phyloP scores from a whole-genome alignment of 1,140 invertebrate genomes.

The Ectropis grisescens region DNA sequence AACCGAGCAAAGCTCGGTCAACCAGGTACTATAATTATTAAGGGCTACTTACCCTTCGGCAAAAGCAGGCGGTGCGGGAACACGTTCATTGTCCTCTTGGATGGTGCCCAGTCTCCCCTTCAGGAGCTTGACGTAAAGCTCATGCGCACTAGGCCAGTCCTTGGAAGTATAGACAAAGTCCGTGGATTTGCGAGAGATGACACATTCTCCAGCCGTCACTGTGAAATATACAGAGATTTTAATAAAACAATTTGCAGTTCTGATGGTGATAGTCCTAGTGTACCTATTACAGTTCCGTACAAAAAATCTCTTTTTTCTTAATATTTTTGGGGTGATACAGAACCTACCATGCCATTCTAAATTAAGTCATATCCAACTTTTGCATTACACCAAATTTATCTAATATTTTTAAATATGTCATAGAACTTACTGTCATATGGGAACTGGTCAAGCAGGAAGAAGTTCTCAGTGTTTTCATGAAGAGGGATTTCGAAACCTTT shows the following conservation, averaged over 20 bases:
- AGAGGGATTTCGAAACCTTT: conserved; percentile 62
- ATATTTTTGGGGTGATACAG: too few species aligned
- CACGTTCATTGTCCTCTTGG: conserved; percentile 47
- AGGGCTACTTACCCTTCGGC: conserved; percentile 75
- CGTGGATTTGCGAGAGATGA: conserved; percentile 56
- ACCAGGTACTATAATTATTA: too few species aligned
- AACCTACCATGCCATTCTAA: too few species aligned
- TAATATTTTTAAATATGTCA: too few species aligned
- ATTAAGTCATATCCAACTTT: too few species aligned
- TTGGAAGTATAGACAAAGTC: conserved; percentile 49
- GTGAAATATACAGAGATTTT: not conserved
- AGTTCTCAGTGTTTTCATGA: conserved; percentile 66
- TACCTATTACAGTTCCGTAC: not conserved
- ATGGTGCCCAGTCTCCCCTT: conserved; percentile 37
- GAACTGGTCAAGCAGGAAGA: conserved; percentile 68
- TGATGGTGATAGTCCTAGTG: too few species aligned
- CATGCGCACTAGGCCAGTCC: conserved; percentile 47
- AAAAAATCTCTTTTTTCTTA: not conserved
- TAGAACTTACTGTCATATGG: conserved; percentile 45
- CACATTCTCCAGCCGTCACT: conserved; percentile 58
- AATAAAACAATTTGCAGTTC: conserved; percentile 8
- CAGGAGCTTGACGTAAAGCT: conserved; percentile 52
- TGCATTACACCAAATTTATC: too few species aligned
- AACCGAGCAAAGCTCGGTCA: too few species aligned
- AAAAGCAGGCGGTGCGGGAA: conserved; percentile 75